Evolutionary conservation across 2,888 invertebrate species (phyloP), one percentile per base, ranked within the genome.

Genomic region (Chrysopilus asiliformis): DNA sequence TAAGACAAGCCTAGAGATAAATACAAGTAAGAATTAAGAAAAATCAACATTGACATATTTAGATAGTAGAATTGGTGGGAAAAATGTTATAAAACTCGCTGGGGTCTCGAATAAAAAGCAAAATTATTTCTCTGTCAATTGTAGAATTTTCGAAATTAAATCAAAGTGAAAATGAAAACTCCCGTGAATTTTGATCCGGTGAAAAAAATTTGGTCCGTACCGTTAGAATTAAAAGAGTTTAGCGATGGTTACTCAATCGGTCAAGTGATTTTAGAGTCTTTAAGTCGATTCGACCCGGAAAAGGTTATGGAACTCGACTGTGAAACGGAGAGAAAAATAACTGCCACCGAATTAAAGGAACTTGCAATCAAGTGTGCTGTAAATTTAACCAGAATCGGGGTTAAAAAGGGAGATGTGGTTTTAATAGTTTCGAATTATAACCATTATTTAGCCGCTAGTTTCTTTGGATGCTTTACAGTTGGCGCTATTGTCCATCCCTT

Each of bases 401-500:
- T 43, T 7, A 32, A 28, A 18, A n/a, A 34, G 42, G 50, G 53
- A 2, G 56, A 60, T 45, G 51, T 59, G 6, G 51, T 60, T 17
- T 58, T 58, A 13, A 50, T 60, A 27, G 49, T 55, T 2, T 57
- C 49, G 1, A 45, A 45, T 5, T 60, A 61, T 37, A 50, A 53
- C 22, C 54, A 56, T 4, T 52, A 53, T 35, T 37, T 55, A 3
- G 53, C 59, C 47, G 56, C 60, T 0, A 38, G 58, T 10, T 53
- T 57, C 3, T 42, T 58, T 18, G 60, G 53, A 3, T 53, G 55
- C 4, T 45, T 60, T 15, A 42, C 56, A 10, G 53, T 55, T 32
- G 58, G 59, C 2, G 53, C 52, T 1, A 53, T 57, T 4, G 52
- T 61, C 4, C 58, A 57, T 45, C 52, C 58, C 2, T 47, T 60